phyloP scores from a whole-genome alignment of 1,140 invertebrate species.

The Pachypeltis micranthus region DNA sequence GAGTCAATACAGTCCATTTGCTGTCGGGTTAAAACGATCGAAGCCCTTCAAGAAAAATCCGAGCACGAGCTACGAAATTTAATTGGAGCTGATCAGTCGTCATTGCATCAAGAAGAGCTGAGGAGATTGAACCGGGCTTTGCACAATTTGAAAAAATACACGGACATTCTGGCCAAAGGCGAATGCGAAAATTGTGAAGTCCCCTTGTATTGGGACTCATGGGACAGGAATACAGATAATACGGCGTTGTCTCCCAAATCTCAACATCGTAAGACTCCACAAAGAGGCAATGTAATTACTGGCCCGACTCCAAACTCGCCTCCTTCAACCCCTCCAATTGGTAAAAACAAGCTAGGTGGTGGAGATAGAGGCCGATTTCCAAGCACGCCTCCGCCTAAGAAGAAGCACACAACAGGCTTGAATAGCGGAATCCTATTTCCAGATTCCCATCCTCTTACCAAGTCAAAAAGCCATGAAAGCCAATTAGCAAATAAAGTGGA shows the following conservation, averaged over 20 bases:
- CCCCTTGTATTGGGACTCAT: slow-evolving; percentile 84
- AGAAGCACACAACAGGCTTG: slow-evolving; percentile 50
- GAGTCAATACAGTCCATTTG: slow-evolving; percentile 53
- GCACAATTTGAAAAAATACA: slow-evolving; percentile 71
- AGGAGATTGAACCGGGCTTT: slow-evolving; percentile 66
- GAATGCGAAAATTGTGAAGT: slow-evolving; percentile 45
- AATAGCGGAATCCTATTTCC: slow-evolving; percentile 38
- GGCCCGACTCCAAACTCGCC: slow-evolving; percentile 33
- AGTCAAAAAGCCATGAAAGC: slow-evolving; percentile 85
- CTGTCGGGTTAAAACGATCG: slow-evolving; percentile 52
- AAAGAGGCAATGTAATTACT: slow-evolving; percentile 14
- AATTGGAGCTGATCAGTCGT: slow-evolving; percentile 43
- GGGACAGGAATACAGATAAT: slow-evolving; percentile 51
- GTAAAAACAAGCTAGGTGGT: slow-evolving; percentile 33
- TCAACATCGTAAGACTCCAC: neutral
- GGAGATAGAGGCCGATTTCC: slow-evolving; percentile 42
- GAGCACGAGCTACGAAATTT: slow-evolving; percentile 68
- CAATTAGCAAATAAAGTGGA: slow-evolving; percentile 47
- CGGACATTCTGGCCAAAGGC: slow-evolving; percentile 48
- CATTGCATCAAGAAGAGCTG: slow-evolving; percentile 62
- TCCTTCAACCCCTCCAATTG: slow-evolving; percentile 45
- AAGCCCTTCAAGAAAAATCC: slow-evolving; percentile 66
- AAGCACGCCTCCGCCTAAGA: slow-evolving; percentile 64
- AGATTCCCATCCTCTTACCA: slow-evolving; percentile 57
- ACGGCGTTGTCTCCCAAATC: slow-evolving; percentile 42